Evolutionary conservation across 2,113 vertebrate species (phyloP).

Genomic region (Notothenia coriiceps): DNA sequence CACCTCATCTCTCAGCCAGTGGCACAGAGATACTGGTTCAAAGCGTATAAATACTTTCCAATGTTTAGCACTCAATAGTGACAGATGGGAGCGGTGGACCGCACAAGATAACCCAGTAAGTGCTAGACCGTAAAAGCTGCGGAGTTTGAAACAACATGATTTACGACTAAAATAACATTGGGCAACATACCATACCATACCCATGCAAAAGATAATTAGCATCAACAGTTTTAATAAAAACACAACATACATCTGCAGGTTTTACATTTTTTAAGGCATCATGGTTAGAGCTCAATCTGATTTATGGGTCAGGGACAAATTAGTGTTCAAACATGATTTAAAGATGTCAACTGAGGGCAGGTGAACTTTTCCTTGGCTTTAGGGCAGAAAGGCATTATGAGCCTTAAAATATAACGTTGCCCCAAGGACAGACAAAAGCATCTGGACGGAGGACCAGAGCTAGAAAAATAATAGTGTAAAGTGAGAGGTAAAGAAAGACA

Average conservation of each 20-base stretch:
- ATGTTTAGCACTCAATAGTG: conserved; percentile 28
- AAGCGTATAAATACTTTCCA: conserved; percentile 37
- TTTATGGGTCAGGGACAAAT: neutral
- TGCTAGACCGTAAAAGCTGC: conserved; percentile 25
- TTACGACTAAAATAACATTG: conserved; percentile 7
- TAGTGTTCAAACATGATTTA: neutral
- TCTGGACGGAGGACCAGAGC: conserved; percentile 1
- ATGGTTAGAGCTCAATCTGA: neutral
- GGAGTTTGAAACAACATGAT: conserved; percentile 11
- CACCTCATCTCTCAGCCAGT: conserved; percentile 24
- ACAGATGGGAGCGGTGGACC: conserved; percentile 18
- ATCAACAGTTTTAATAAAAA: neutral
- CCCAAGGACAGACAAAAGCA: conserved; percentile 16
- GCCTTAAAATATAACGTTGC: conserved; percentile 7
- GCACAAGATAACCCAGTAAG: conserved; percentile 8
- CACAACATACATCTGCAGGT: neutral
- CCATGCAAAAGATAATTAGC: neutral
- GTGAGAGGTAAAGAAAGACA: conserved; percentile 18
- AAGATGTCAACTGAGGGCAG: neutral
- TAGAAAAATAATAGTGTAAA: neutral
- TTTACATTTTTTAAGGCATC: neutral
- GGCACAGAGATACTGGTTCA: conserved; percentile 27
- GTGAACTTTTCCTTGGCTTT: neutral
- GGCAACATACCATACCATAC: neutral
- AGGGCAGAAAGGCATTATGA: neutral